These are phyloP conservation scores for Aphaenogaster ashmeadi DNA, from an alignment of 1,140 invertebrate genomes.

Conservation along the genomic window DNA sequence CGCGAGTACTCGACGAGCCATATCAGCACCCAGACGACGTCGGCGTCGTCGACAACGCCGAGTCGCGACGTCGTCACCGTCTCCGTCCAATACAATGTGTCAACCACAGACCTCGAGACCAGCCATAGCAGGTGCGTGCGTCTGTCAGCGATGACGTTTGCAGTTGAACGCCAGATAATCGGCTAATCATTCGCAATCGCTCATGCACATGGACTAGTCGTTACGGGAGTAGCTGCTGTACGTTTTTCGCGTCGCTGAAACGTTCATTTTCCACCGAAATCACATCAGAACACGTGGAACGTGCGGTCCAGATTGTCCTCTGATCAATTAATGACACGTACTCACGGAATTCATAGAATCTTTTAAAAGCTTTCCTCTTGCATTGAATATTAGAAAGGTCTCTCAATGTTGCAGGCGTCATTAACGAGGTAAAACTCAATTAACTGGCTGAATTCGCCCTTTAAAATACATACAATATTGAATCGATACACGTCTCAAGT, in stretches of 20 bases:
- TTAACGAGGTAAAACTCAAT: not conserved
- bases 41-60: constrained; percentile 77
- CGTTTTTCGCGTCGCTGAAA: not conserved
- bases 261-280: not conserved
- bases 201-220: not conserved
- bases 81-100: constrained; percentile 83
- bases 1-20: constrained; percentile 83
- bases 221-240: not conserved
- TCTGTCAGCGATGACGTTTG: constrained; percentile 24
- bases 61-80: constrained; percentile 81
- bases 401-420: not conserved
- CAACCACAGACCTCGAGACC: constrained; percentile 81
- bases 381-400: not conserved
- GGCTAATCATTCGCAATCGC: not conserved
- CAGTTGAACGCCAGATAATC: not conserved
- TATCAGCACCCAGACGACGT: constrained; percentile 81
- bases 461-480: not conserved
- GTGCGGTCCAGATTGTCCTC: not conserved
- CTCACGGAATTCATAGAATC: not conserved
- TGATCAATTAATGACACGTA: not conserved
- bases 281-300: not conserved
- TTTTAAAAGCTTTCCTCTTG: too few species aligned
- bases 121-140: constrained; percentile 81
- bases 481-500: not conserved
- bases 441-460: not conserved